Conservation (phyloP, 2,113 vertebrate species). For the Merops nubicus region DNA sequence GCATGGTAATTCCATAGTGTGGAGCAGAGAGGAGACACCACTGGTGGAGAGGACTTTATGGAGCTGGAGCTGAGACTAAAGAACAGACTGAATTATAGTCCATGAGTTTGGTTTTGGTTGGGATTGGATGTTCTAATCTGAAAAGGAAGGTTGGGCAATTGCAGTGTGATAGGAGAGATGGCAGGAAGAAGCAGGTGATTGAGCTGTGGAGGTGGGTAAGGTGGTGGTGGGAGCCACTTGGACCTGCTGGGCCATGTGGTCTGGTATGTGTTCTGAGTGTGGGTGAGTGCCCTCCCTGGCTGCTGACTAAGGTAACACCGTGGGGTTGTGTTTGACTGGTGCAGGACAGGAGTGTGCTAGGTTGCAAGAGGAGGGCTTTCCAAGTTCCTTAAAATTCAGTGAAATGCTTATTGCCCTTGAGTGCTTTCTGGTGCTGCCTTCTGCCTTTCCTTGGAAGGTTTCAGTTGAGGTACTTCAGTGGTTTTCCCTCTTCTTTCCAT, state of each 20-base stretch:
- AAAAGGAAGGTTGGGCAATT: neutral
- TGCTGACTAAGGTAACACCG: accelerated
- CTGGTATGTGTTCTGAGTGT: neutral
- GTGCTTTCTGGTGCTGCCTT: neutral
- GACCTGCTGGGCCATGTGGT: neutral
- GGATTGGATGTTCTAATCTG: no score
- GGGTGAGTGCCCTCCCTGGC: neutral
- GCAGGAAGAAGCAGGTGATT: neutral
- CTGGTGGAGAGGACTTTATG: neutral
- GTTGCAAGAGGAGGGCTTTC: neutral
- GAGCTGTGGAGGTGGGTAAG: neutral
- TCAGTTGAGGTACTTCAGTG: neutral
- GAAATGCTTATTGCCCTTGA: neutral
- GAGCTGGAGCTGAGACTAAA: neutral
- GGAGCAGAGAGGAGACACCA: no score
- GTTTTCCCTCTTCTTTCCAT: neutral
- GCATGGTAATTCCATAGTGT: accelerated
- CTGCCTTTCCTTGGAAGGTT: neutral
- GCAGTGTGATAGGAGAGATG: neutral
- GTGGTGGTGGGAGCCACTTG: neutral
- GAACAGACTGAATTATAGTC: neutral
- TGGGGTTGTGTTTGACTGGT: neutral
- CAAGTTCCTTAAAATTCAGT: no score
- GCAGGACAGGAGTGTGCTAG: accelerated
- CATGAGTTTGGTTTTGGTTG: neutral